Base-by-base conservation (phyloP, 2,888 invertebrate species). In the Synanthedon tipuliformis region DNA sequence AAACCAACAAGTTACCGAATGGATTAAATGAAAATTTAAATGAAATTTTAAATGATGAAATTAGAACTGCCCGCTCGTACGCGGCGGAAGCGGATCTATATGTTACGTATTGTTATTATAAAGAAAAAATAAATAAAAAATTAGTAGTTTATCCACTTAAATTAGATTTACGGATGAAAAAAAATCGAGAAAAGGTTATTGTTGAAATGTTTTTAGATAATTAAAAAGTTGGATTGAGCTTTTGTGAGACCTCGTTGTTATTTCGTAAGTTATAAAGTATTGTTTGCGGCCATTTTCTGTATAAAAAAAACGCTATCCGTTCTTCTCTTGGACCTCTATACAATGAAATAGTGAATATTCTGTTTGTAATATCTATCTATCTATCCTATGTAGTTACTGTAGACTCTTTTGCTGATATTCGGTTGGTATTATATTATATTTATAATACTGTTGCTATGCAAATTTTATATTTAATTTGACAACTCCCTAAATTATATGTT, bases 141-240 rank as follows among this genome's bases (percentile, higher is more conserved):
- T 82, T 85, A 76, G 85, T 87, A 87, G 85, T 80, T 76, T 78
- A 85, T 78, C 81, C 86, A 82, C 72, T 70, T 73, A 78, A 80
- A 65, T 80, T 84, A 86, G 83, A 77, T 71, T 81, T 78, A 82
- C 71, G 77, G 69, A 75, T 71, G 77, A 78, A 74, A 76, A 70
- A 34, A 34, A 34, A 70, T 23, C 69, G 66, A 76, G 34, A 78
- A 75, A 76, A 81, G 76, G 81, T 85, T 86, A 86, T 87, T 86
- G 86, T 87, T 86, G 85, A 86, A 74, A 82, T 84, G 83, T 86
- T 87, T 81, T 86, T 86, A 85, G 86, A 73, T 82, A 77, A 80
- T 78, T 77, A 75, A 69, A 23, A 73, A 75, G 79, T 79, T 71
- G 79, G 80, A 83, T 85, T 84, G 87, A 86, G 86, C 85, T 87